Percentiles rank a stretch among this genome's conserved stretches.
These are phyloP conservation scores for Cyprinodon brontotheroides DNA, from an alignment of 2,113 vertebrate genomes.

Conservation along the genomic window DNA sequence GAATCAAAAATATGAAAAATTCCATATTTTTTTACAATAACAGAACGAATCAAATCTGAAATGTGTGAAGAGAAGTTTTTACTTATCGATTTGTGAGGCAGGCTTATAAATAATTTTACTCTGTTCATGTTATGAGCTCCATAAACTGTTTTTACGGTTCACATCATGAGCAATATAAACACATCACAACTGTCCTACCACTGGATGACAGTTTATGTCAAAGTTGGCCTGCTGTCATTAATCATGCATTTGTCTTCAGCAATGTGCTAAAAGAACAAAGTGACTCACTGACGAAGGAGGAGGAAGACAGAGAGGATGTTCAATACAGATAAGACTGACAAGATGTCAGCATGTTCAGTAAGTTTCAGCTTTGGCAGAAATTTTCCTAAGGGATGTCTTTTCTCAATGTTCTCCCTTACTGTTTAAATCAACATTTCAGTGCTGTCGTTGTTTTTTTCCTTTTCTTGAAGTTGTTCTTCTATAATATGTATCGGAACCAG, in stretches of 20 bases:
- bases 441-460: background rate
- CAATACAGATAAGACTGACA: slow-evolving; percentile 25
- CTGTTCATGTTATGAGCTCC: slow-evolving; percentile 10
- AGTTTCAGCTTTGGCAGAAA: slow-evolving; percentile 2
- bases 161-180: slow-evolving; percentile 1
- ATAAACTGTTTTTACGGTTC: slow-evolving; percentile 24
- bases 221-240: slow-evolving; percentile 41
- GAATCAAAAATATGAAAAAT: background rate
- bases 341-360: slow-evolving; percentile 28
- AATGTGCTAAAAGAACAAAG: slow-evolving; percentile 32
- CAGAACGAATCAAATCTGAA: background rate
- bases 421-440: background rate
- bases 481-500: background rate
- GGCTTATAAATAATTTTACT: slow-evolving; percentile 24
- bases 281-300: slow-evolving; percentile 10
- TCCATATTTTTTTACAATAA: background rate
- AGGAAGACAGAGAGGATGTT: background rate
- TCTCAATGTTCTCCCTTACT: background rate
- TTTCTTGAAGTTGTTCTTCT: background rate
- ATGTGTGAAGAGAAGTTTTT: background rate
- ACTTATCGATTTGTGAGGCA: slow-evolving; percentile 24
- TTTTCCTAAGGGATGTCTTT: background rate
- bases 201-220: slow-evolving; percentile 24
- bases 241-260: slow-evolving; percentile 54
- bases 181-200: slow-evolving; percentile 12